These are phyloP conservation scores for Tachypleus tridentatus DNA, from an alignment of 1,140 invertebrate genomes.

Conservation along the genomic window DNA sequence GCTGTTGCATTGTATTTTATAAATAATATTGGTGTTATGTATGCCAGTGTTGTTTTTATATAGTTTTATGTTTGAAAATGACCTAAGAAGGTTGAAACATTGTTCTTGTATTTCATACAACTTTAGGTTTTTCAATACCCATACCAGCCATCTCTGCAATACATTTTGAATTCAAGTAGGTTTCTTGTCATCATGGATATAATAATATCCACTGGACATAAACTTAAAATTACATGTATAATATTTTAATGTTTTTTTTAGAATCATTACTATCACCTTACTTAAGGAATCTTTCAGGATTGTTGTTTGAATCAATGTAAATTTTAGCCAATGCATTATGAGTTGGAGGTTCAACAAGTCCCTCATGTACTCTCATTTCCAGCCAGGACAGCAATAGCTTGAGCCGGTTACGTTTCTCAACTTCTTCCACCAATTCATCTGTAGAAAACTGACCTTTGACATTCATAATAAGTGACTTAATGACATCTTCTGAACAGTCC, in stretches of 20 bases:
- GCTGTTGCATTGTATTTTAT: no score
- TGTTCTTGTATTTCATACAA: no score
- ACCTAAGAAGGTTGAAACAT: no score
- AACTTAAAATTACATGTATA: no score
- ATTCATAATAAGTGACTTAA: slow-evolving; percentile 95
- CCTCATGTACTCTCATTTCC: slow-evolving; percentile 92
- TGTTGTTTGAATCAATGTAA: slow-evolving; percentile 99
- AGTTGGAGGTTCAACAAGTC: slow-evolving; percentile 89
- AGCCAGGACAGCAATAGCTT: slow-evolving; percentile 94
- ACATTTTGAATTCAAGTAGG: not conserved
- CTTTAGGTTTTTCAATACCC: no score
- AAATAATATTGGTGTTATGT: no score
- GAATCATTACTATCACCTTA: slow-evolving; percentile 33
- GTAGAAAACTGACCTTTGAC: slow-evolving; percentile 97
- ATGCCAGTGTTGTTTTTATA: no score
- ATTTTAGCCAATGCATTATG: slow-evolving; percentile 99
- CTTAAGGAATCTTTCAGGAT: slow-evolving; percentile 94
- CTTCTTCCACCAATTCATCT: slow-evolving; percentile 95
- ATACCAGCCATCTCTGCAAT: not conserved
- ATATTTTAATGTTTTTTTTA: not conserved
- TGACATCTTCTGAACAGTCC: slow-evolving; percentile 97
- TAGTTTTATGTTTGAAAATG: no score
- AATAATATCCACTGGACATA: no score
- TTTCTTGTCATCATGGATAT: no score
- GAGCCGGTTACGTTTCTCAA: slow-evolving; percentile 38